These are phyloP conservation scores for Orchestia grillus DNA, from an alignment of 1,140 invertebrate genomes.

Conservation along the genomic window DNA sequence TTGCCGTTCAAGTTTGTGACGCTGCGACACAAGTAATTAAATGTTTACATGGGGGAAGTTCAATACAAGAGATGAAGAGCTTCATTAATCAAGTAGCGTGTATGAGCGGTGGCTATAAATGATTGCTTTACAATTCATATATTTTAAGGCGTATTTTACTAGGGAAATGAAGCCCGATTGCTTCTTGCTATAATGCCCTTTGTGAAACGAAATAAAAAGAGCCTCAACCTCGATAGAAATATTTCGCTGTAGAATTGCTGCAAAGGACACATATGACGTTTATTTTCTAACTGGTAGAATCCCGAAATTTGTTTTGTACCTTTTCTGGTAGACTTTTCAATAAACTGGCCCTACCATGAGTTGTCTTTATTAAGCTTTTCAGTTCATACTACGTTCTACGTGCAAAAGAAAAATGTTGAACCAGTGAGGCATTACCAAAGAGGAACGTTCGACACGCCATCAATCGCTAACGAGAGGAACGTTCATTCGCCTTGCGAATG, in stretches of 20 bases:
- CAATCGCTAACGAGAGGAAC: neutral
- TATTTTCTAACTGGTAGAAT: conserved; percentile 40
- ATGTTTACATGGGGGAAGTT: neutral
- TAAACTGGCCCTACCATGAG: conserved; percentile 5
- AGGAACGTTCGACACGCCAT: neutral
- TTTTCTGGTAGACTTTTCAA: conserved; percentile 48
- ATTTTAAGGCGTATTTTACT: neutral
- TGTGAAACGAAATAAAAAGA: neutral
- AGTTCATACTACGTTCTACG: neutral
- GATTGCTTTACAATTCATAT: neutral
- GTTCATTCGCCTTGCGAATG: neutral
- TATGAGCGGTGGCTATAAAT: neutral
- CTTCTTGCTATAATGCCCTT: neutral
- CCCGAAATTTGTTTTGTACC: conserved; percentile 36
- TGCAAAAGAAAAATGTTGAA: neutral
- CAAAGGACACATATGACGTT: neutral
- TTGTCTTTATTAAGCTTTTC: neutral
- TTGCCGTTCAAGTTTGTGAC: neutral
- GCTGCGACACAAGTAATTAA: neutral
- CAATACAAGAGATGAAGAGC: neutral
- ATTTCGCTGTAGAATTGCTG: neutral
- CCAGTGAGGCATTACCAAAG: neutral
- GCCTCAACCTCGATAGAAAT: neutral
- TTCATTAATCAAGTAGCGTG: neutral
- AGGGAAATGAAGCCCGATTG: neutral